phyloP scores from a whole-genome alignment of 2,888 invertebrate genomes.

The Xanthia togata region DNA sequence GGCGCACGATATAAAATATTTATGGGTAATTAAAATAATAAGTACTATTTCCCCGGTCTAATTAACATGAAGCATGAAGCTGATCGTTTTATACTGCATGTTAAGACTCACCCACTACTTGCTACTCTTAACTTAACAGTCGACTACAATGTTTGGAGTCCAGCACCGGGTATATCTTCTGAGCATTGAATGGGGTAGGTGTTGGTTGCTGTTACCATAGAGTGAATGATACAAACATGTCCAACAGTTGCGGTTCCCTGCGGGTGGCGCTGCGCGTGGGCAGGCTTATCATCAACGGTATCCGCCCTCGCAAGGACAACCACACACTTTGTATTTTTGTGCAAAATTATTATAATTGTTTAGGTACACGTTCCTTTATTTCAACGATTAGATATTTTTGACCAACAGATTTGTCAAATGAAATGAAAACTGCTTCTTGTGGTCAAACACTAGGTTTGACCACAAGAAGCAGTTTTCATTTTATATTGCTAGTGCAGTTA shows the following conservation, averaged over 20 bases:
- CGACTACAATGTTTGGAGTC: not conserved
- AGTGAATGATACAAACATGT: not conserved
- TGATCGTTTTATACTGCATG: not conserved
- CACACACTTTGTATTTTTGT: conserved; percentile 53
- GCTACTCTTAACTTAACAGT: not conserved
- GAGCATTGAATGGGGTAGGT: too few relatives aligned
- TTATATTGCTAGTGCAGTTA: not conserved
- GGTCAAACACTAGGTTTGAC: not conserved
- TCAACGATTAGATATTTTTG: not conserved
- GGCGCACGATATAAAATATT: not conserved
- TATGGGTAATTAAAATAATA: too few relatives aligned
- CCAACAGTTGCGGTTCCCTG: conserved; percentile 42
- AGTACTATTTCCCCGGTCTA: too few relatives aligned
- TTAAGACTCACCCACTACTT: too few relatives aligned
- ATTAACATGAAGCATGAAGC: not conserved
- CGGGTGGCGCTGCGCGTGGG: conserved; percentile 72
- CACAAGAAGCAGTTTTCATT: not conserved
- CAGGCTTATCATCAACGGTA: conserved; percentile 73
- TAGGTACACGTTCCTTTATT: conserved; percentile 15
- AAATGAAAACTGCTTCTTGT: too few relatives aligned
- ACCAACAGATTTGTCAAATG: not conserved
- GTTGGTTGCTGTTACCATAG: not conserved
- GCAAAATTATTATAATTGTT: conserved; percentile 28
- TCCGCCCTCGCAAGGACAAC: conserved; percentile 81
- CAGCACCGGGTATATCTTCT: not conserved